Base-by-base conservation (phyloP, 2,888 invertebrate species). In the Furcula furcula region DNA sequence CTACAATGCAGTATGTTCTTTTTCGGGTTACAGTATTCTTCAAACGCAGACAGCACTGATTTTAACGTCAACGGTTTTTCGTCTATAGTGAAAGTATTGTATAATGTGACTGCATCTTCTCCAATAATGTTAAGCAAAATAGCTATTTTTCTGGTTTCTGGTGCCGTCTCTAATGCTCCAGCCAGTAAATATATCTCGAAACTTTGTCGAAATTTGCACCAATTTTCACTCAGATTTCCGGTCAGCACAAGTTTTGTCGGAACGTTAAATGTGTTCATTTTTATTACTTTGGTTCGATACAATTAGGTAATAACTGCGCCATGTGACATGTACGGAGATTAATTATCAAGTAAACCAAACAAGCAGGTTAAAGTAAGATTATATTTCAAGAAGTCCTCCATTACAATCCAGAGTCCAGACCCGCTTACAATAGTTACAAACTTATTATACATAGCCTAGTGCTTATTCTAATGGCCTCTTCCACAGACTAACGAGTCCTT, bases 11-110 rank as follows among this genome's bases (percentile, higher is more conserved):
- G 9, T n/a, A 20, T 9, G 5, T 20, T 20, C 20, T 9, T 20
- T 20, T 20, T 20, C 3, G 20, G 20, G 3, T 20, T 30, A 10
- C 29, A n/a, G 36, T 9, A 29, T 25, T 25, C 28, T 25, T 28
- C 20, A 20, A 20, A 20, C 4, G 20, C 20, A n/a, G n/a, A 3
- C 9, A 20, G 4, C 20, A 20, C 20, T 5, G 5, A 1, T 2
- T 21, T 9, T 10, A 21, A 7, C 4, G 21, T 21, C 10, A 21
- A 21, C 4, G 21, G 6, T 10, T 21, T 21, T 21, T 21, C 21
- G 9, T 21, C 21, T 5, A 21, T 5, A 4, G 10, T 21, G 10
- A 10, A 21, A 10, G 21, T 21, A 21, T 21, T 21, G 3, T 21
- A 21, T 10, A 21, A 4, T 5, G 21, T 10, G 6, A 21, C 10